Evolutionary conservation across 2,113 vertebrate genomes (phyloP).

Genomic region (Varanus komodoensis): DNA sequence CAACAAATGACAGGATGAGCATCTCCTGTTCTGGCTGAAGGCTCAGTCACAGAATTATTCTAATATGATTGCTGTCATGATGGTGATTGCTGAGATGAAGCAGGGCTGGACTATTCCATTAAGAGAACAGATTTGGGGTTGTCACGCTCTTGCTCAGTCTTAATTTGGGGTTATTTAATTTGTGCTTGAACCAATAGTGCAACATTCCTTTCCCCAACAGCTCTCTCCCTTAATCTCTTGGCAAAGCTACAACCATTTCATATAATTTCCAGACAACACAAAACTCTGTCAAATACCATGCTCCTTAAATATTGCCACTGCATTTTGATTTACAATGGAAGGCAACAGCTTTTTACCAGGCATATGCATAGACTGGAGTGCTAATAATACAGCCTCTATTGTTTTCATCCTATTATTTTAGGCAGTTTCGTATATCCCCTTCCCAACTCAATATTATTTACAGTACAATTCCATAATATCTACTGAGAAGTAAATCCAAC

Average conservation of each 20-base stretch:
- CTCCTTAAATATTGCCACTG: neutral
- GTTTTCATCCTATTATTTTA: neutral
- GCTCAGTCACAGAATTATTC: neutral
- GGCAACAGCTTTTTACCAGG: neutral
- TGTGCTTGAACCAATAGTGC: neutral
- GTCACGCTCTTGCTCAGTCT: neutral
- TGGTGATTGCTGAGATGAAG: neutral
- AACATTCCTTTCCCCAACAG: neutral
- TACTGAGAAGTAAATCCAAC: neutral
- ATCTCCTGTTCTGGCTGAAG: neutral
- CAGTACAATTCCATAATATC: neutral
- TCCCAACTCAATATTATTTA: neutral
- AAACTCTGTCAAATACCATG: neutral
- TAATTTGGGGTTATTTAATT: neutral
- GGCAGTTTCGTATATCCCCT: accelerated
- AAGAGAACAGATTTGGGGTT: neutral
- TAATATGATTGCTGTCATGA: neutral
- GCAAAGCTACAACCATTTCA: neutral
- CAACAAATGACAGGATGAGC: neutral
- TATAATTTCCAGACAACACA: neutral
- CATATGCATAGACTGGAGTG: neutral
- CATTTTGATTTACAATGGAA: neutral
- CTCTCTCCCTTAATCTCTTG: neutral
- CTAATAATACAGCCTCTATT: accelerated
- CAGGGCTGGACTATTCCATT: neutral